Evolutionary conservation across 1,140 invertebrate genomes (phyloP), one percentile per base, ranked within the genome.

Genomic region (Olivierus martensii): DNA sequence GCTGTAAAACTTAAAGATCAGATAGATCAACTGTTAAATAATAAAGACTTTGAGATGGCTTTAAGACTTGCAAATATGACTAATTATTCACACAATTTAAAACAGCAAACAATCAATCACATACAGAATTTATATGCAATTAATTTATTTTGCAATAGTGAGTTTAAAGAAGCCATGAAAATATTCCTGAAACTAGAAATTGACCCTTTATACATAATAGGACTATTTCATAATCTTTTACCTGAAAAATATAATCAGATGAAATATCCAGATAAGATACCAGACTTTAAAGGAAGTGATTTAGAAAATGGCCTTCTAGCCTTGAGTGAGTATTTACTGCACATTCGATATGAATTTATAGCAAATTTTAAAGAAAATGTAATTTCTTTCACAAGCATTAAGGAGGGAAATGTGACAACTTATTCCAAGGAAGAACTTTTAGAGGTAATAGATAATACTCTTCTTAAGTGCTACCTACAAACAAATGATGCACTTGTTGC

Each of bases 391-490:
- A 56, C 51, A 11, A 67, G 66, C 19, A 71, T 74, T n/a, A 66
- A 73, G 50, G 73, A 76, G 57, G 71, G 71, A 37, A 69, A 66
- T 45, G 61, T 63, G 17, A 69, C 68, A 9, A 67, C 73, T n/a
- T 67, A 66, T 41, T 70, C 73, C 6, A 72, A 70, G 51, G 67
- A 67, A 51, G 69, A 91, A 58, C 73, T 94, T 35, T 67, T 92
- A 19, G 88, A 93, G 70, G 88, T 96, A 41, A 93, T 97, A 56
- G 94, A 97, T 66, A 97, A 92, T 4, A 95, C 92, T 1, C 69
- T 98, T 43, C 72, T 98, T 0, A 97, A 97, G 67, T 96, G 92
- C 68, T 98, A 96, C 72, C 74, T 52, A 72, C 65, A 92, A 81
- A 95, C 87, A 1, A 97, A 97, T 68, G 90, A 95, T 73, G 87